Conservation (phyloP, 2,888 invertebrate genomes). For the Dryadula phaetusa region DNA sequence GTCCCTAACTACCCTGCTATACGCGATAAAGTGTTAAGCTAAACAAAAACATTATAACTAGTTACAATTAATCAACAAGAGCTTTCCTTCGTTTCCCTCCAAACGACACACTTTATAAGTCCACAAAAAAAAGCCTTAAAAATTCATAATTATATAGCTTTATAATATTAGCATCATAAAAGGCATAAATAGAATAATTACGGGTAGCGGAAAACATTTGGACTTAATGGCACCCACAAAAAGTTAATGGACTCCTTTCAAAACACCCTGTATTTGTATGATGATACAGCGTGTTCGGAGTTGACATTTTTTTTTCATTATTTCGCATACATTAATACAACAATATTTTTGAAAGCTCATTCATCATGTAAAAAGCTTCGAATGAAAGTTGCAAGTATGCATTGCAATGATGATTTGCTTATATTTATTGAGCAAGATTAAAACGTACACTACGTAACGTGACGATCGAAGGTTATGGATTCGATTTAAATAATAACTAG, state of each 20-base stretch:
- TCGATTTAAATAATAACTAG: not conserved
- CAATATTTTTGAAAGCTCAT: conserved; percentile 30
- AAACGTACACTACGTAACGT: not conserved
- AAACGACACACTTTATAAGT: not conserved
- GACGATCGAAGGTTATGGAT: not conserved
- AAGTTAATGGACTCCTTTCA: conserved; percentile 65
- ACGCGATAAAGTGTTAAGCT: too few species aligned
- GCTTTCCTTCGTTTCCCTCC: not conserved
- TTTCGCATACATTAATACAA: conserved; percentile 33
- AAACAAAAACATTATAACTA: too few species aligned
- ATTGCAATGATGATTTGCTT: conserved; percentile 15
- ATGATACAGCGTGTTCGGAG: conserved; percentile 59
- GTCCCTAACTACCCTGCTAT: not conserved
- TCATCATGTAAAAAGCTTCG: conserved; percentile 36
- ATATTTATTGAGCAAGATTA: not conserved
- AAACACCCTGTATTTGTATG: conserved; percentile 48
- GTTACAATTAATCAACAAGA: not conserved
- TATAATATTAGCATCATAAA: conserved; percentile 12
- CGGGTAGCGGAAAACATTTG: conserved; percentile 47
- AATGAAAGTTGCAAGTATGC: not conserved
- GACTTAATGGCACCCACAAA: conserved; percentile 59
- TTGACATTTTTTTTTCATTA: conserved; percentile 41
- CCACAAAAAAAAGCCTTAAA: not conserved
- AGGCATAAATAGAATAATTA: conserved; percentile 31
- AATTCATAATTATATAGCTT: conserved; percentile 4